Percentiles rank a stretch among this genome's conserved stretches.
These are phyloP conservation scores for Omphaloscelis lunosa DNA, from an alignment of 2,888 invertebrate species.

Conservation along the genomic window DNA sequence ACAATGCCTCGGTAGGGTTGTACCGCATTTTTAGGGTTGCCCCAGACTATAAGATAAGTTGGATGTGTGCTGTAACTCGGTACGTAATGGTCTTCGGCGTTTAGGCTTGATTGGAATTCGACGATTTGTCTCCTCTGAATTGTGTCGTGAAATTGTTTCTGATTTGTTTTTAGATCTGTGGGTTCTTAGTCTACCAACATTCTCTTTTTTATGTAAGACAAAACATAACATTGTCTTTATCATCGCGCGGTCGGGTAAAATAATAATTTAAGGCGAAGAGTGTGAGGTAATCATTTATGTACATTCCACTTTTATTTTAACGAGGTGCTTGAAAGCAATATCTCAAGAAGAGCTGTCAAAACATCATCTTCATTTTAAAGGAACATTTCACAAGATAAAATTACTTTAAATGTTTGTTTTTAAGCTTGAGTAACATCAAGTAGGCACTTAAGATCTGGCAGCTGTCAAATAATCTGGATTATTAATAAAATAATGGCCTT, in stretches of 20 bases:
- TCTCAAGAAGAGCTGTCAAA: conserved; percentile 25
- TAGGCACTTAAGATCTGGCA: conserved; percentile 24
- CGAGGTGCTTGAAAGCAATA: conserved; percentile 6
- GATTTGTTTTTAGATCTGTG: conserved; percentile 36
- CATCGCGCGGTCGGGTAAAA: not conserved
- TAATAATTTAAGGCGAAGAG: not conserved
- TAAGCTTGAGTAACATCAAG: not conserved
- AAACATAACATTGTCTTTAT: not conserved
- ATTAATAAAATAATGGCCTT: not conserved
- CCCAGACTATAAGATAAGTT: conserved; percentile 51
- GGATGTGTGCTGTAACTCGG: conserved; percentile 36
- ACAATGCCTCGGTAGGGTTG: conserved; percentile 40
- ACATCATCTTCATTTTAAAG: not conserved
- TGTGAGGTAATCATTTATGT: not conserved
- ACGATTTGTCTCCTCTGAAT: conserved; percentile 36
- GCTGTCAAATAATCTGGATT: conserved; percentile 27
- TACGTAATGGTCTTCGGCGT: conserved; percentile 35
- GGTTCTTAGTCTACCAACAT: conserved; percentile 26
- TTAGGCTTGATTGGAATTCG: conserved; percentile 55
- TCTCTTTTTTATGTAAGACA: not conserved
- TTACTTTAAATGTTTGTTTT: conserved; percentile 12
- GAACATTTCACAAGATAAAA: conserved; percentile 18
- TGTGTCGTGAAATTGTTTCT: conserved; percentile 37
- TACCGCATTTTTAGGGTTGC: conserved; percentile 38
- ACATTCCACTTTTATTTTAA: not conserved